Conservation (phyloP, 2,113 vertebrate genomes). For the Sinocyclocheilus maitianheensis region DNA sequence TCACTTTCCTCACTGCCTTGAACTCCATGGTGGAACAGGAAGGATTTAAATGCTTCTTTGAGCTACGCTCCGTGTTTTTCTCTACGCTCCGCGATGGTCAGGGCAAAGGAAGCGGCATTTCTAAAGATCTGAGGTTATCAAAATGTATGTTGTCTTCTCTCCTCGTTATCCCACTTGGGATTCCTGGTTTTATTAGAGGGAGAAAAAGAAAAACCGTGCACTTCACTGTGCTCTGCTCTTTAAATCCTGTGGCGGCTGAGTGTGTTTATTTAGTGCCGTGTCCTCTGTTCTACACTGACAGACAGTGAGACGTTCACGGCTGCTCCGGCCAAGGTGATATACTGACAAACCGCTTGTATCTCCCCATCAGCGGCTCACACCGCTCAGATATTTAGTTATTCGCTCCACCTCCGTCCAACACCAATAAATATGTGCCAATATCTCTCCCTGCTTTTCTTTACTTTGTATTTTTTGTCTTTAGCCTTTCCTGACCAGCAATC, state of each 20-base stretch:
- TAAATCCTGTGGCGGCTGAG: neutral
- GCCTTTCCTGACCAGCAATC: slow-evolving; percentile 49
- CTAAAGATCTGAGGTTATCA: neutral
- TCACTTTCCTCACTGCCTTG: slow-evolving; percentile 39
- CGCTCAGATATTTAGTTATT: slow-evolving; percentile 61
- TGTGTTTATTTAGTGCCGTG: slow-evolving; percentile 53
- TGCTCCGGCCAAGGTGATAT: slow-evolving; percentile 59
- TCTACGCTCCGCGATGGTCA: slow-evolving; percentile 4
- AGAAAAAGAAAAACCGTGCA: neutral
- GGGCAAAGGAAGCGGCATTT: slow-evolving; percentile 15
- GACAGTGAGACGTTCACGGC: slow-evolving; percentile 42
- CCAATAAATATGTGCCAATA: slow-evolving; percentile 60
- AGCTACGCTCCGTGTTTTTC: neutral
- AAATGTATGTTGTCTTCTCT: slow-evolving; percentile 15
- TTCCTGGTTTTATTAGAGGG: neutral
- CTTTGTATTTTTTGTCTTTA: slow-evolving; percentile 48
- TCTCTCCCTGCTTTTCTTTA: slow-evolving; percentile 39
- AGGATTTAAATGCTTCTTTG: slow-evolving; percentile 34
- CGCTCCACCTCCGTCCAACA: slow-evolving; percentile 58
- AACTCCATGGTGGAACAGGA: slow-evolving; percentile 28
- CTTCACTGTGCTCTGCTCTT: too few species aligned
- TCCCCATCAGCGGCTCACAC: slow-evolving; percentile 50
- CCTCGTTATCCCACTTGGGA: slow-evolving; percentile 19
- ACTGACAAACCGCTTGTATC: slow-evolving; percentile 62
- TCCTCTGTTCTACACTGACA: slow-evolving; percentile 48